Conservation (phyloP, 1,140 invertebrate species). For the Gryon sp. region DNA sequence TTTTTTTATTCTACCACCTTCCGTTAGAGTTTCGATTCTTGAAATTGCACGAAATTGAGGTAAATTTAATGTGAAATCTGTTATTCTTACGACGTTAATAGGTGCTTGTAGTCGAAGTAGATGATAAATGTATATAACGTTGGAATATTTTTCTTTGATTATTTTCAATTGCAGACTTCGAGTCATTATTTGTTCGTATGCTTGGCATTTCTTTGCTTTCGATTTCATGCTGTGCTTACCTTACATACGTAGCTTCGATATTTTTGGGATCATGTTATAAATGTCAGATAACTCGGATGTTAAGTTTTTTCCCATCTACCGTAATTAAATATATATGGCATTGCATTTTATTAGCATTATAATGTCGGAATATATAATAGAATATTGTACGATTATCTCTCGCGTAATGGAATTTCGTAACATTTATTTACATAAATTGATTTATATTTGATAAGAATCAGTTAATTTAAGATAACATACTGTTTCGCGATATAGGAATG, state of each 20-base stretch:
- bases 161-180: slow-evolving; percentile 7
- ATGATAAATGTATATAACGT: slow-evolving; percentile 39
- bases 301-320: no score
- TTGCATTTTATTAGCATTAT: no score
- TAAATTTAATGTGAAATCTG: slow-evolving; percentile 46
- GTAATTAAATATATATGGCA: no score
- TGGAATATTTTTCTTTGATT: slow-evolving; percentile 29
- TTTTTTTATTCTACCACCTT: slow-evolving; percentile 37
- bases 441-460: no score
- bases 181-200: slow-evolving; percentile 14
- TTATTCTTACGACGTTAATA: slow-evolving; percentile 37
- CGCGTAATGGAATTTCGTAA: no score
- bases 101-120: slow-evolving; percentile 20
- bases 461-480: no score
- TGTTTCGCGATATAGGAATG: no score
- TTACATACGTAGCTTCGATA: background rate
- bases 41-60: slow-evolving; percentile 44
- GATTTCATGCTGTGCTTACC: background rate
- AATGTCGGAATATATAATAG: no score
- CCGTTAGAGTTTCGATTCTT: slow-evolving; percentile 32
- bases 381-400: no score
- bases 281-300: no score
- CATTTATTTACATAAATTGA: no score
- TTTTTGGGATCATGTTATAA: no score
- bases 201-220: background rate